Evolutionary conservation across 2,888 invertebrate species (phyloP), one percentile per base, ranked within the genome.

Genomic region (Troides oblongomaculatus): DNA sequence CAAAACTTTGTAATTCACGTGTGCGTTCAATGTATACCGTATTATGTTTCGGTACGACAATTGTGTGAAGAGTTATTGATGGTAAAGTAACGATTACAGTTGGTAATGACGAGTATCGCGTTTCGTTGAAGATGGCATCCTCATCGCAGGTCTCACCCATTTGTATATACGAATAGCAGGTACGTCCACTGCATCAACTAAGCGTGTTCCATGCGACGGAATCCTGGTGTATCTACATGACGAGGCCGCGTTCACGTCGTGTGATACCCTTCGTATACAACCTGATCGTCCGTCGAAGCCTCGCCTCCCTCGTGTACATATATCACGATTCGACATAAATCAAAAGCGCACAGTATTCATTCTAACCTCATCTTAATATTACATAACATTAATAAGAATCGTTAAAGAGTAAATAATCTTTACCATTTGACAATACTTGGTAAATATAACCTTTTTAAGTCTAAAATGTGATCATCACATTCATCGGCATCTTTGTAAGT

Each of bases 351-450:
- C 91, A 90, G 84, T 83, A 81, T 83, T 85, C 85, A 86, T 85
- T 81, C 79, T 81, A 80, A 83, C 84, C 81, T 85, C 81, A 85
- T 88, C 81, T 85, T 82, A 79, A 77, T 75, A 74, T 72, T 75
- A 78, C 73, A 76, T 75, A 75, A 74, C 73, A 74, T 75, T 75
- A 75, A 72, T 76, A 77, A 68, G n/a, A 73, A 74, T 72, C 74
- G 77, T 83, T 78, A 79, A 85, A 81, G 85, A 81, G 79, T 84
- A 72, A 82, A 70, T 66, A 72, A 86, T 82, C 83, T 87, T 87
- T 88, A 84, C 89, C 90, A 88, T 87, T 90, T 90, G 92, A 92
- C 92, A 92, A 92, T 92, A 92, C 90, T 90, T 92, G 90, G 90
- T 91, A 89, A 92, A 87, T 88, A 89, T 90, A 83, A 90, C 66